These are phyloP conservation scores for Parelbella ahira DNA, from an alignment of 2,888 invertebrate species.

Conservation along the genomic window DNA sequence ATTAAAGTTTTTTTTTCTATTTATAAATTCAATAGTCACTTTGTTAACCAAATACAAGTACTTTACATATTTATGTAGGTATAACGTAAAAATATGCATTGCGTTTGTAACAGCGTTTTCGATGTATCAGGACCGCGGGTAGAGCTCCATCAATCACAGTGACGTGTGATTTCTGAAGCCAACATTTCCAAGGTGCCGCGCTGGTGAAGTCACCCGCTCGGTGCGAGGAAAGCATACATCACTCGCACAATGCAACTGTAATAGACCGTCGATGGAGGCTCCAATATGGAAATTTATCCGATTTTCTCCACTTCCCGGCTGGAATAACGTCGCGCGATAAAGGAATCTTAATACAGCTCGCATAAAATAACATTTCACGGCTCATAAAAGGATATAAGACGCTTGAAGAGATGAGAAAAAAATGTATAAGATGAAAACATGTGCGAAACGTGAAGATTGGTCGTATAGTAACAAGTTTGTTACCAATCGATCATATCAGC, in stretches of 20 bases:
- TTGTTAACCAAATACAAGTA: no score
- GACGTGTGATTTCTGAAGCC: conserved; percentile 10
- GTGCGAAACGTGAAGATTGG: no score
- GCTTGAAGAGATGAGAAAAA: conserved; percentile 10
- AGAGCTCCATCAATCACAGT: conserved; percentile 12
- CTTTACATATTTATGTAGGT: no score
- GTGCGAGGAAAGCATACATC: conserved; percentile 75
- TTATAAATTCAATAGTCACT: no score
- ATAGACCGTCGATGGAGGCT: conserved; percentile 57
- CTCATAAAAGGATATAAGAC: conserved; percentile 18
- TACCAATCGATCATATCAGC: no score
- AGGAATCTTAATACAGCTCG: conserved; percentile 30
- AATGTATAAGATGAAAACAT: no score
- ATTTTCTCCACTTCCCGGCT: conserved; percentile 57
- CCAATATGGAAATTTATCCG: conserved; percentile 66
- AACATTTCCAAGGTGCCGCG: conserved; percentile 3
- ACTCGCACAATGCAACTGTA: conserved; percentile 63
- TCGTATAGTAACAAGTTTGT: no score
- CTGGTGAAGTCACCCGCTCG: conserved; percentile 44
- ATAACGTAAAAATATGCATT: background rate
- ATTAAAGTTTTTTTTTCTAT: no score
- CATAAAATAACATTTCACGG: conserved; percentile 26
- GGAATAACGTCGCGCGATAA: conserved; percentile 61
- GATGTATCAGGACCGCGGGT: conserved; percentile 10
- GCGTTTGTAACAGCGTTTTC: background rate